Evolutionary conservation across 1,140 invertebrate species (phyloP).

Genomic region (Caenorhabditis latens): DNA sequence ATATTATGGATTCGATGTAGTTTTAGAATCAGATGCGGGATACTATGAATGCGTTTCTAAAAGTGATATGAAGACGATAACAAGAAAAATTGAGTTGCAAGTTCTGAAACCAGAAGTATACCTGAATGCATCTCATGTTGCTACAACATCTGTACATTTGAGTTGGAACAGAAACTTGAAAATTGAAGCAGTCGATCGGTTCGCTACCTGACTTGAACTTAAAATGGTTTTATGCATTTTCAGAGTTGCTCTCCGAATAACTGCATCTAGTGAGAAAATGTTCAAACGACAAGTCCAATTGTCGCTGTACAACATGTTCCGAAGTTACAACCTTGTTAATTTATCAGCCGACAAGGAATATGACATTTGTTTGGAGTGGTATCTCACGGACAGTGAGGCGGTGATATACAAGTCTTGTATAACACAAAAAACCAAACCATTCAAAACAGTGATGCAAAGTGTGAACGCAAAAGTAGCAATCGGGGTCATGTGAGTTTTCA

Average conservation of each 20-base stretch:
- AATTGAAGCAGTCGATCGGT: conserved; percentile 40
- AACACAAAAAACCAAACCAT: conserved; percentile 14
- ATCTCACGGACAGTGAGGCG: neutral
- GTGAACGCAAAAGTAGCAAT: conserved; percentile 14
- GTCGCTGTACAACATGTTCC: conserved; percentile 35
- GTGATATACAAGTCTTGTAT: conserved; percentile 23
- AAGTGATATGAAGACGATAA: conserved; percentile 35
- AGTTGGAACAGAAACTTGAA: conserved; percentile 32
- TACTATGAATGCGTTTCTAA: conserved; percentile 43
- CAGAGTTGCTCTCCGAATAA: conserved; percentile 26
- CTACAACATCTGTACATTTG: conserved; percentile 20
- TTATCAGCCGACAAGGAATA: conserved; percentile 47
- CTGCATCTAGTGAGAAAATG: conserved; percentile 32
- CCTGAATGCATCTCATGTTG: conserved; percentile 24
- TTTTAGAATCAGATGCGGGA: conserved; percentile 5
- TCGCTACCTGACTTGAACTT: neutral
- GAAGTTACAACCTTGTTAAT: conserved; percentile 37
- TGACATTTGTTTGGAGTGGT: conserved; percentile 33
- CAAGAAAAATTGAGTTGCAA: conserved; percentile 18
- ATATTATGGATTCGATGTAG: conserved; percentile 39
- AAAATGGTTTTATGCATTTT: neutral
- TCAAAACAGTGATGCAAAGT: conserved; percentile 41
- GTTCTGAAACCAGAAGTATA: neutral
- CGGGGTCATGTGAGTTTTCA: neutral
- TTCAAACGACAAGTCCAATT: conserved; percentile 33